Conservation (phyloP, 2,113 vertebrate species). For the Chlorocebus sabaeus region DNA sequence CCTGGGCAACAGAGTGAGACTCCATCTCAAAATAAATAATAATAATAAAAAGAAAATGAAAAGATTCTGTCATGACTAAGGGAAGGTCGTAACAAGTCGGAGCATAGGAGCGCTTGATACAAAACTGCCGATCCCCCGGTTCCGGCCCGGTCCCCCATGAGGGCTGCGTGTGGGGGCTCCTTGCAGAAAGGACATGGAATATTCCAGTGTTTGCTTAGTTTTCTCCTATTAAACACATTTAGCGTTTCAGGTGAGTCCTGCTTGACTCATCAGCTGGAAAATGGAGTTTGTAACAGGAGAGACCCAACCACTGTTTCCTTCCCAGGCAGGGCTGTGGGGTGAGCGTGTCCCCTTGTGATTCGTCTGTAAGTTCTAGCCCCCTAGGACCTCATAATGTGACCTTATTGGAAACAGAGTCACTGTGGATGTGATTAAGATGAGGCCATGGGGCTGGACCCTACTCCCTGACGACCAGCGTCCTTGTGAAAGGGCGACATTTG, state of each 20-base stretch:
- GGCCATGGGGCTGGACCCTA: not conserved
- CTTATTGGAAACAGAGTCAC: not conserved
- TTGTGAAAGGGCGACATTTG: not conserved
- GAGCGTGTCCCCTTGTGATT: not conserved
- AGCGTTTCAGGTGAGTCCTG: not conserved
- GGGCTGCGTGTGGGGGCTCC: no score
- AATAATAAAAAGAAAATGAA: no score
- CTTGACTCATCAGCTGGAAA: no score
- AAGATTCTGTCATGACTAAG: not conserved
- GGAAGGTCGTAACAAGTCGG: not conserved
- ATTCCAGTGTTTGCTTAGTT: not conserved
- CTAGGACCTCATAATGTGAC: not conserved
- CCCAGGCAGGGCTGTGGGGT: no score
- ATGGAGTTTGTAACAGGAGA: not conserved
- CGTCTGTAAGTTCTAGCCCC: not conserved
- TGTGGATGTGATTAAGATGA: not conserved
- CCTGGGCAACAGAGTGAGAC: no score
- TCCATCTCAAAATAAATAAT: no score
- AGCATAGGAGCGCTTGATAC: no score
- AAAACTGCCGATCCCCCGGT: rapidly evolving
- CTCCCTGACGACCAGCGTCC: rapidly evolving
- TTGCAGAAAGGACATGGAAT: not conserved
- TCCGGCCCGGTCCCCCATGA: no score
- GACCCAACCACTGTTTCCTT: not conserved
- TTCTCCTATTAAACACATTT: not conserved